Evolutionary conservation across 2,888 invertebrate species (phyloP).

Genomic region (Stegophylla sp.): DNA sequence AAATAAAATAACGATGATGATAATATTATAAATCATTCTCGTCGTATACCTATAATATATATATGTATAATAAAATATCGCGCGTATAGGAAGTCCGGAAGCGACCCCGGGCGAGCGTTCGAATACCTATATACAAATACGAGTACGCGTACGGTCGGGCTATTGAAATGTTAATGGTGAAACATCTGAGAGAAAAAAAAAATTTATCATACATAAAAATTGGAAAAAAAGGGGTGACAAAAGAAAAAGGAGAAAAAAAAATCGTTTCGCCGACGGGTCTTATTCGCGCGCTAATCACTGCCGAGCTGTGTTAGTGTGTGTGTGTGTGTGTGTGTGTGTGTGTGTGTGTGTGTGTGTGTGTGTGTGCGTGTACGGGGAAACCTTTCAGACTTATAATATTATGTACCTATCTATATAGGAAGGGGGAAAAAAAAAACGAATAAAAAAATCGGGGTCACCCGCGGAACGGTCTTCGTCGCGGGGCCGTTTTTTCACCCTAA

Average conservation of each 20-base stretch:
- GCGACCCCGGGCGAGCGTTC: background rate
- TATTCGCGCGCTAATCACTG: constrained; percentile 38
- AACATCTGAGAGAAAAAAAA: constrained; percentile 25
- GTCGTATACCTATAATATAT: background rate
- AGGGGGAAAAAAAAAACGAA: too few relatives aligned
- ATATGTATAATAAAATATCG: too few relatives aligned
- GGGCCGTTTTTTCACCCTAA: constrained; percentile 42
- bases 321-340: background rate
- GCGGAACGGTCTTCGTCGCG: background rate
- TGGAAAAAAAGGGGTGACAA: too few relatives aligned
- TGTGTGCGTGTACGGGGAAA: background rate
- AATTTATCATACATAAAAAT: constrained; percentile 12
- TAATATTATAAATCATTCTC: too few relatives aligned
- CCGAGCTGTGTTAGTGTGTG: constrained; percentile 1
- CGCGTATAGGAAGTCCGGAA: constrained; percentile 32
- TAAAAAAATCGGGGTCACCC: constrained; percentile 44
- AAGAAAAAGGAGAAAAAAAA: constrained; percentile 4
- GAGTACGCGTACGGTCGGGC: background rate
- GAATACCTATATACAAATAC: background rate
- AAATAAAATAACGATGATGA: too few relatives aligned
- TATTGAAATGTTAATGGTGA: constrained; percentile 56
- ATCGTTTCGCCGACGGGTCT: constrained; percentile 50
- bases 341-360: background rate
- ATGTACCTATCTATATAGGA: too few relatives aligned
- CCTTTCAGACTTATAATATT: background rate